Conservation (phyloP, 2,113 vertebrate genomes). For the Panthera leo region DNA sequence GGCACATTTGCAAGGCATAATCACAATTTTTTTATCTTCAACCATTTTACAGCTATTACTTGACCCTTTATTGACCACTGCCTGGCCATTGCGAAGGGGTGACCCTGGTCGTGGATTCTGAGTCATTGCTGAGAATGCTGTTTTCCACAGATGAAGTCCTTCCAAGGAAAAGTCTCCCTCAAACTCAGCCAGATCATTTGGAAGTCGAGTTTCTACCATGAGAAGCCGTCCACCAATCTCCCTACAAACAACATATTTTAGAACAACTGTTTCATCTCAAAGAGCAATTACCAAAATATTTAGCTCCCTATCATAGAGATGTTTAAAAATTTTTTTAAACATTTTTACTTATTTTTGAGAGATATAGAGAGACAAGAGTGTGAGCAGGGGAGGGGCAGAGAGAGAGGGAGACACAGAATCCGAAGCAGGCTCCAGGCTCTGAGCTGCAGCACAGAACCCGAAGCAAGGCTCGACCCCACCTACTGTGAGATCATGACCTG, state of each 20-base stretch:
- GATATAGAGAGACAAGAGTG: no score
- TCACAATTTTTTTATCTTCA: slow-evolving; percentile 93
- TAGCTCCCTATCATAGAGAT: not conserved
- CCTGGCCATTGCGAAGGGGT: slow-evolving; percentile 81
- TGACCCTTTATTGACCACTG: slow-evolving; percentile 78
- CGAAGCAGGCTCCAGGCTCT: no score
- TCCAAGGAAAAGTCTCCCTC: slow-evolving; percentile 94
- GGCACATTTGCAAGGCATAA: slow-evolving; percentile 96
- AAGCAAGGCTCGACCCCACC: no score
- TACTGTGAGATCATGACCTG: no score
- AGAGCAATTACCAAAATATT: slow-evolving; percentile 59
- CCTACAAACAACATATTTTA: slow-evolving; percentile 85
- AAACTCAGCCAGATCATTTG: slow-evolving; percentile 93
- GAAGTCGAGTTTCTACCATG: slow-evolving; percentile 91
- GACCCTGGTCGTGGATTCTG: slow-evolving; percentile 86
- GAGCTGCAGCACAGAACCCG: no score
- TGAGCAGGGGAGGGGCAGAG: no score
- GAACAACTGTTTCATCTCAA: slow-evolving; percentile 68
- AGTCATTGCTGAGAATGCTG: slow-evolving; percentile 96
- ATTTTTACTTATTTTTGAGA: no score
- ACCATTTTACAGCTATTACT: slow-evolving; percentile 81
- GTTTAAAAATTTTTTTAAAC: not conserved
- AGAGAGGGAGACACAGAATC: no score
- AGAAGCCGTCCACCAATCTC: slow-evolving; percentile 94
- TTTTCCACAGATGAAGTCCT: slow-evolving; percentile 97